phyloP scores from a whole-genome alignment of 2,888 invertebrate genomes.

The Orthonychiurus folsomi region DNA sequence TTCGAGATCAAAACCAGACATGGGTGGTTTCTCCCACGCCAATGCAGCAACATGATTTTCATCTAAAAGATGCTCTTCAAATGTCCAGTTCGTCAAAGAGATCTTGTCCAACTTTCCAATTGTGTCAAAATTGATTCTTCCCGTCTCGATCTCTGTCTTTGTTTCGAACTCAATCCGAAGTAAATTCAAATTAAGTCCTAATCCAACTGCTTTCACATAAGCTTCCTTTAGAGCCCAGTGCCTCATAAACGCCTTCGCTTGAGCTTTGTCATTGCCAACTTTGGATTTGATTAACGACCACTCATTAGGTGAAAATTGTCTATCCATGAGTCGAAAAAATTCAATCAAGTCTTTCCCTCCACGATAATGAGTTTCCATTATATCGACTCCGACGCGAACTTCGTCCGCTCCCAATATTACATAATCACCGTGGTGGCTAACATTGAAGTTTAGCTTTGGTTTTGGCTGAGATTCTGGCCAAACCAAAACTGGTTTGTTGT shows the following conservation, averaged over 20 bases:
- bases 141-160: constrained; percentile 50
- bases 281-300: constrained; percentile 63
- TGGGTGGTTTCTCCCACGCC: background rate
- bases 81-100: constrained; percentile 58
- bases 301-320: constrained; percentile 69
- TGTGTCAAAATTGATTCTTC: constrained; percentile 54
- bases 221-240: constrained; percentile 92
- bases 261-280: constrained; percentile 52
- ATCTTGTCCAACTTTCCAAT: constrained; percentile 55
- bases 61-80: constrained; percentile 74
- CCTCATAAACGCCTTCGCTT: constrained; percentile 71
- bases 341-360: constrained; percentile 58
- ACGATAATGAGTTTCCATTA: constrained; percentile 75
- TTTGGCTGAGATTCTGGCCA: constrained; percentile 15
- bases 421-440: constrained; percentile 84
- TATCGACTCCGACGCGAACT: constrained; percentile 63
- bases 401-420: constrained; percentile 60
- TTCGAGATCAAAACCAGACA: background rate
- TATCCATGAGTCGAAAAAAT: constrained; percentile 80
- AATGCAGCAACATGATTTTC: constrained; percentile 63
- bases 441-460: constrained; percentile 60
- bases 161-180: constrained; percentile 65
- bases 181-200: constrained; percentile 71
- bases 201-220: constrained; percentile 82
- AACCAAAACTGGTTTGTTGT: constrained; percentile 60